These are phyloP conservation scores for Miltochrista miniata DNA, from an alignment of 2,888 invertebrate genomes.

Conservation along the genomic window DNA sequence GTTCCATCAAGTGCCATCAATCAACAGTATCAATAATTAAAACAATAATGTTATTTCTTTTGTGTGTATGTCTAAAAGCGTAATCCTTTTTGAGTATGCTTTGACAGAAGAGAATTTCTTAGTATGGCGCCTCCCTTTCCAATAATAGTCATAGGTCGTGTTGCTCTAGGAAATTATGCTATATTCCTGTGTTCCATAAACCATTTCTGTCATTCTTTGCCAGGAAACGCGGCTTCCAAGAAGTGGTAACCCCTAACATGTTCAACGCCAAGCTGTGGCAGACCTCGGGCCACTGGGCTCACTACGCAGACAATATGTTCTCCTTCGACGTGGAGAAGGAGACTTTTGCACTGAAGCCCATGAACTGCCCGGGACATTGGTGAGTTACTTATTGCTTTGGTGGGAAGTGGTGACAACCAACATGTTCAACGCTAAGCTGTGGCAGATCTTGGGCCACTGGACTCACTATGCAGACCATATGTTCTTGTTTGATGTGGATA, in stretches of 20 bases:
- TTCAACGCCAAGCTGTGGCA: conserved; percentile 98
- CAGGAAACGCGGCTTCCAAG: conserved; percentile 93
- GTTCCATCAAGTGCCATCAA: too few species aligned
- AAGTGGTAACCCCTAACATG: conserved; percentile 97
- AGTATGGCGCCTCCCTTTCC: too few species aligned
- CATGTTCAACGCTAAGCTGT: conserved; percentile 97
- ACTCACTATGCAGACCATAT: conserved; percentile 98
- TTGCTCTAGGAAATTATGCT: too few species aligned
- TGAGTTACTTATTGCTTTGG: conserved; percentile 54
- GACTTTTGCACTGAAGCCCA: conserved; percentile 97
- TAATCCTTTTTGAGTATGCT: too few species aligned
- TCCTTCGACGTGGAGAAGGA: conserved; percentile 98
- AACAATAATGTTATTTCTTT: too few species aligned
- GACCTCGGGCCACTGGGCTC: conserved; percentile 99
- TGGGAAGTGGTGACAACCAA: conserved; percentile 94
- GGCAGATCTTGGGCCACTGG: conserved; percentile 99
- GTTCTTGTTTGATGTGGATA: conserved; percentile 98
- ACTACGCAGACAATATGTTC: conserved; percentile 99
- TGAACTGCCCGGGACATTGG: conserved; percentile 99
- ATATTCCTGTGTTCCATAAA: too few species aligned
- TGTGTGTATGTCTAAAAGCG: too few species aligned
- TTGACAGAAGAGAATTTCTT: too few species aligned
- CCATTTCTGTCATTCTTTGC: too few species aligned
- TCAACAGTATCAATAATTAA: too few species aligned
- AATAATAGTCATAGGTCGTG: too few species aligned